phyloP scores from a whole-genome alignment of 2,797 vertebrate genomes.

The Atherinosoma microstoma region DNA sequence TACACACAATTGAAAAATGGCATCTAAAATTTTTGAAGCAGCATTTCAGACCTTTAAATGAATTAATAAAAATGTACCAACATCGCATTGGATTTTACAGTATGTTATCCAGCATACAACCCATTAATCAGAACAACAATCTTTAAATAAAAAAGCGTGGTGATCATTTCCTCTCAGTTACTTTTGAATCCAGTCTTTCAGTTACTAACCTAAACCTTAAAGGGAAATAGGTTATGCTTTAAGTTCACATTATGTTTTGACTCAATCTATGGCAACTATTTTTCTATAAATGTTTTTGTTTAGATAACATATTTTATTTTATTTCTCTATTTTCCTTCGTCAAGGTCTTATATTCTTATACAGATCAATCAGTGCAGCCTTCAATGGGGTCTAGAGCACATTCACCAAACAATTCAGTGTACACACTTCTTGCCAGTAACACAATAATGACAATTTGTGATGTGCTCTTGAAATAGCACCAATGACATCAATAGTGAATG shows the following conservation, averaged over 20 bases:
- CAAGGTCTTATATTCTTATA: background rate
- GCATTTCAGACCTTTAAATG: too few relatives aligned
- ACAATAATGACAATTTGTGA: conserved; percentile 36
- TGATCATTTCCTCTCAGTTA: conserved; percentile 5
- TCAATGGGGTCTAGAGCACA: background rate
- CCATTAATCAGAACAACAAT: conserved; percentile 12
- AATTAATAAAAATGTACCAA: conserved; percentile 2
- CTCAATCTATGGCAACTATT: background rate
- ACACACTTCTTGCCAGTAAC: conserved; percentile 12
- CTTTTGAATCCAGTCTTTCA: conserved; percentile 12
- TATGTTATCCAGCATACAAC: conserved; percentile 10
- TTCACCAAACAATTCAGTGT: conserved; percentile 22
- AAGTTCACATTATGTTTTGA: conserved; percentile 4
- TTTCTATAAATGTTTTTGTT: background rate
- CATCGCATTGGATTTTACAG: conserved; percentile 15
- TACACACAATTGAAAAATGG: background rate
- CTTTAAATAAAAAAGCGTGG: conserved; percentile 12
- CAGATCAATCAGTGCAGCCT: background rate
- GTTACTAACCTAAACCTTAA: background rate
- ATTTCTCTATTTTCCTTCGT: background rate
- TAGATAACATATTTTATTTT: background rate
- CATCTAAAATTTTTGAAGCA: background rate
- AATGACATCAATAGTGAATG: conserved; percentile 64
- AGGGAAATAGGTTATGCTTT: conserved; percentile 11
- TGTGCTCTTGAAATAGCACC: conserved; percentile 63